Base-by-base conservation (phyloP, 2,113 vertebrate genomes). In the Elephas maximus region DNA sequence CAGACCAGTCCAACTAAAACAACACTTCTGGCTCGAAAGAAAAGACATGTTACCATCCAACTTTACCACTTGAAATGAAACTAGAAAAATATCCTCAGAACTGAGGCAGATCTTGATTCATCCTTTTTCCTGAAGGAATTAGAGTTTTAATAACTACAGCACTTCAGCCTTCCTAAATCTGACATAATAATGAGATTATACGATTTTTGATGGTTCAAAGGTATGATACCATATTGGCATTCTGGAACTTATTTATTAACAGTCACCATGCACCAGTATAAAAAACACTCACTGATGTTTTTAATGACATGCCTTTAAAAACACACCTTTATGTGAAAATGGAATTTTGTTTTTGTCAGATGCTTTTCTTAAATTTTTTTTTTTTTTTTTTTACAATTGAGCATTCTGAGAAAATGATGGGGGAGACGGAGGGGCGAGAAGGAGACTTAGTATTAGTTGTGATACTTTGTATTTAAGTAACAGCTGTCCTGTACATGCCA, bases 321-420 rank as follows among this genome's bases (percentile, higher is more conserved):
- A 67, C 57, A 53, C 4, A 33, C 74, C 86, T 91, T 78, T n/a
- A 80, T 41, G 45, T 93, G 87, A 84, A 94, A 94, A 84, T 83
- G 57, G 60, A 76, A 90, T 91, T 73, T 93, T 80, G 45, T 62
- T 79, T 87, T 84, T 62, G 51, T 91, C 28, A 48, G n/a, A 90
- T 74, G 57, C 20, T 90, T 86, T 88, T 82, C 41, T 77, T 51
- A 18, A 12, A 11, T 51, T 67, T 69, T 26, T 76, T 17, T 51
- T 67, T 51, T 67, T 76, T 86, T 45, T 12, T 30, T 81, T 57
- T 60, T 23, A 78, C 23, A 69, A 4, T 53, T 51, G 77, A 37
- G 24, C 87, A 28, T 45, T 33, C 28, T 92, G 33, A 60, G 41
- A 79, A 79, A n/a, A 37, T n/a, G 74, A 53, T 48, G 57, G 17